Evolutionary conservation across 2,113 vertebrate species (phyloP).

Genomic region (Himantopus leucocephalus): DNA sequence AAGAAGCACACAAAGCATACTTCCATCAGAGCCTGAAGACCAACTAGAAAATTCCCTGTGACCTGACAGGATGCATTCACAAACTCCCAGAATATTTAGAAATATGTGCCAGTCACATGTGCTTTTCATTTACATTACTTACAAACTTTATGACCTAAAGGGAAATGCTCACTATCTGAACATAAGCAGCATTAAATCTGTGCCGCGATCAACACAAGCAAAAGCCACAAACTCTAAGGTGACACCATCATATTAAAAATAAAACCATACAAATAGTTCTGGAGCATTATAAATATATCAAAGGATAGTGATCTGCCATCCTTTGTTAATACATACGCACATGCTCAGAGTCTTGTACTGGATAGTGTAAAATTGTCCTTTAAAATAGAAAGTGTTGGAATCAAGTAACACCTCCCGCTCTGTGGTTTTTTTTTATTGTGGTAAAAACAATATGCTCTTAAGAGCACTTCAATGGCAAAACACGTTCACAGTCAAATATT

Average conservation of each 20-base stretch:
- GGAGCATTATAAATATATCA: background rate
- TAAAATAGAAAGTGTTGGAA: background rate
- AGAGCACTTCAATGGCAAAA: background rate
- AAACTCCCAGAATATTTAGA: background rate
- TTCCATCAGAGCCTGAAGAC: background rate
- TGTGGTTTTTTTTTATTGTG: background rate
- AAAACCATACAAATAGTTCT: background rate
- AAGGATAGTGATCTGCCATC: background rate
- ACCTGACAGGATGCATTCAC: background rate
- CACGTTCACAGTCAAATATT: background rate
- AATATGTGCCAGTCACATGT: background rate
- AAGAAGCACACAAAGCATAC: background rate
- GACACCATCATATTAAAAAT: background rate
- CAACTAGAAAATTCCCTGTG: background rate
- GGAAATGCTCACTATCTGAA: background rate
- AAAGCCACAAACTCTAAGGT: background rate
- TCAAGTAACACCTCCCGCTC: background rate
- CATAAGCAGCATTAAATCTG: slow-evolving; percentile 4
- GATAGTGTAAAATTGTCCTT: background rate
- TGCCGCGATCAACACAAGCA: background rate
- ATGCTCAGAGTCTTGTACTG: background rate
- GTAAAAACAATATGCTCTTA: background rate
- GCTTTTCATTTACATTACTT: background rate
- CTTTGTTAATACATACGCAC: background rate
- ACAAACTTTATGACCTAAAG: slow-evolving; percentile 1